These are phyloP conservation scores for Cairina moschata DNA, from an alignment of 2,113 vertebrate species.

Conservation along the genomic window DNA sequence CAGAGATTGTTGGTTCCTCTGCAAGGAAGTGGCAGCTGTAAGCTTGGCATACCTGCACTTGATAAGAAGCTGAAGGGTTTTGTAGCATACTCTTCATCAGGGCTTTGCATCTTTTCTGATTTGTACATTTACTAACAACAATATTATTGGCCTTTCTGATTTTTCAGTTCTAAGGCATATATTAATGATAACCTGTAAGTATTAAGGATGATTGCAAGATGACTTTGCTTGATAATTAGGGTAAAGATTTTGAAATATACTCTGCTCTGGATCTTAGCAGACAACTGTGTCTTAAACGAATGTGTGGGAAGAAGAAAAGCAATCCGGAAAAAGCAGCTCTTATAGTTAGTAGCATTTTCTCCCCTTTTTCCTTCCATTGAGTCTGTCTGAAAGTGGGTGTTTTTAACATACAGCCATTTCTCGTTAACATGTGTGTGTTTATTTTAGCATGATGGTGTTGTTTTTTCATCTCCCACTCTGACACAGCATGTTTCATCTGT, in stretches of 20 bases:
- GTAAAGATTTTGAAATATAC: slow-evolving; percentile 73
- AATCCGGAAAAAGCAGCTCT: slow-evolving; percentile 69
- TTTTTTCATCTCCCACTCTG: slow-evolving; percentile 75
- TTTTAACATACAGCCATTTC: slow-evolving; percentile 77
- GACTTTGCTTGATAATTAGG: slow-evolving; percentile 60
- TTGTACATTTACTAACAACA: neutral
- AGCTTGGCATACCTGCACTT: neutral
- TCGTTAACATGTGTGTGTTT: slow-evolving; percentile 76
- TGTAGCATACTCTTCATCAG: neutral
- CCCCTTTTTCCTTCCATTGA: slow-evolving; percentile 68
- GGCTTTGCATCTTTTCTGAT: neutral
- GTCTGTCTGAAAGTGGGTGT: slow-evolving; percentile 74
- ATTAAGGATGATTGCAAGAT: slow-evolving; percentile 61
- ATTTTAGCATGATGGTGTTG: slow-evolving; percentile 76
- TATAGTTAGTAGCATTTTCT: slow-evolving; percentile 77
- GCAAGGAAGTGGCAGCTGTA: neutral
- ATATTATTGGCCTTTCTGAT: neutral
- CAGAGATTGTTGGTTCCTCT: neutral
- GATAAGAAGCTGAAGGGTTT: neutral
- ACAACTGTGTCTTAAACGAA: slow-evolving; percentile 75
- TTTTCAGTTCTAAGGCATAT: slow-evolving; percentile 4
- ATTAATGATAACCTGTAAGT: neutral
- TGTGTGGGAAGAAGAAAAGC: slow-evolving; percentile 75
- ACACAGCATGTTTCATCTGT: slow-evolving; percentile 81
- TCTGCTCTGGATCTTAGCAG: slow-evolving; percentile 75